Evolutionary conservation across 2,888 invertebrate genomes (phyloP), one percentile per base, ranked within the genome.

Genomic region (Macrophya alboannulata): DNA sequence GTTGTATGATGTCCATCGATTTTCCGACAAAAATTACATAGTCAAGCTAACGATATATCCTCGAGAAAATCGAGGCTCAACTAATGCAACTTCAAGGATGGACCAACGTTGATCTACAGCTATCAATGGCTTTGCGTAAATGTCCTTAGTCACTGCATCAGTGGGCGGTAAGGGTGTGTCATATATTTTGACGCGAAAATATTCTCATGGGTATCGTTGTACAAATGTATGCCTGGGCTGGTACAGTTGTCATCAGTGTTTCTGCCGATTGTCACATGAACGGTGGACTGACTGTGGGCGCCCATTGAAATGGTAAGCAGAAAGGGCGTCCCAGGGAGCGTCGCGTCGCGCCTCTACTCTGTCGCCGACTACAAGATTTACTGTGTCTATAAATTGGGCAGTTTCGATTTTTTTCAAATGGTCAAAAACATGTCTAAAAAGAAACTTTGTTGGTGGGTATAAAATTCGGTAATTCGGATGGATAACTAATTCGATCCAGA

Each of bases 171-270:
- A 31, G 77, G 31, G 77, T 77, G 77, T 55, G 55, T 31, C 48
- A 55, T 55, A 74, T 74, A 74, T 74, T 45, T 74, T 74, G 45
- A 74, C 43, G 72, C 72, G n/a, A 88, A 87, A 87, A 88, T 87
- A 89, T 90, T 92, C 92, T 91, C 92, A 92, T 92, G 92, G 91
- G 91, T 93, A 92, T 92, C 92, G 90, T 81, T 81, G 81, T 81
- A 81, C 81, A 43, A 40, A 77, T 55, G 77, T 51, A 51, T 25
- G 48, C 90, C 89, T 91, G 89, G 87, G 89, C 88, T 87, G 89
- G 89, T 88, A 89, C 90, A 90, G 87, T 91, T 90, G 90, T 90
- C 87, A 88, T 25, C 88, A 15, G 62, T 90, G 90, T 91, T 91
- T 90, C 86, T 89, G 89, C 87, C 90, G 89, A 91, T 92, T 90